Conservation (phyloP, 1,140 invertebrate genomes). For the Drosophila bocqueti region DNA sequence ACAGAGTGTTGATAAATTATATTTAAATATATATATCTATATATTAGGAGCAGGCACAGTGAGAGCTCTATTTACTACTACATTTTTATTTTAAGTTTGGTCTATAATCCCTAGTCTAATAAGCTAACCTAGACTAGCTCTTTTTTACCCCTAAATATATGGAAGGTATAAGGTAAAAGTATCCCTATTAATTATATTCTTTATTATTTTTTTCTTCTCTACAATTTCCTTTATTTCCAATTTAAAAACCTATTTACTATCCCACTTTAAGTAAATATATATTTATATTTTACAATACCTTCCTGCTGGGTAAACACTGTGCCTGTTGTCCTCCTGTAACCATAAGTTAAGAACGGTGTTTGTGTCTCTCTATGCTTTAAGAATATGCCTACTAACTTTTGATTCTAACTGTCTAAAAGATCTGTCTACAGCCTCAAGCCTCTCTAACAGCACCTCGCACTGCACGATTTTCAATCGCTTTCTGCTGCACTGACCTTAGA, state of each 20-base stretch:
- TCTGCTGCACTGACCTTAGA: conserved; percentile 50
- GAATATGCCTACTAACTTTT: conserved; percentile 77
- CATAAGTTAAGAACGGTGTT: conserved; percentile 48
- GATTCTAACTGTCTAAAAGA: conserved; percentile 73
- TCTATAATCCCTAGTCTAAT: no score
- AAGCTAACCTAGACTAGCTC: not conserved
- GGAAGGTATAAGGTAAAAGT: not conserved
- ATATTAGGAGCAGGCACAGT: conserved; percentile 16
- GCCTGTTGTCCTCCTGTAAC: conserved; percentile 13
- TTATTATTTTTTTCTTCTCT: not conserved
- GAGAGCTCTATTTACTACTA: not conserved
- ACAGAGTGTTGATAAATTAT: conserved; percentile 5
- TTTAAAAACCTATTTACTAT: not conserved
- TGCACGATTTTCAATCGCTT: conserved; percentile 67
- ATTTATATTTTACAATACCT: not conserved
- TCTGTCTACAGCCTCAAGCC: conserved; percentile 78
- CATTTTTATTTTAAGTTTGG: not conserved
- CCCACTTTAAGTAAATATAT: not conserved
- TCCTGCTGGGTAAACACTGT: conserved; percentile 16
- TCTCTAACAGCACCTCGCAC: conserved; percentile 68
- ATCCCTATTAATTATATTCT: not conserved
- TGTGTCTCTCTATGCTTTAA: conserved; percentile 59
- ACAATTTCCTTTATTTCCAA: not conserved
- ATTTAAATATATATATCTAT: not conserved
- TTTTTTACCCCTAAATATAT: not conserved